Evolutionary conservation across 2,888 invertebrate species (phyloP).

Genomic region (Adineta ricciae): DNA sequence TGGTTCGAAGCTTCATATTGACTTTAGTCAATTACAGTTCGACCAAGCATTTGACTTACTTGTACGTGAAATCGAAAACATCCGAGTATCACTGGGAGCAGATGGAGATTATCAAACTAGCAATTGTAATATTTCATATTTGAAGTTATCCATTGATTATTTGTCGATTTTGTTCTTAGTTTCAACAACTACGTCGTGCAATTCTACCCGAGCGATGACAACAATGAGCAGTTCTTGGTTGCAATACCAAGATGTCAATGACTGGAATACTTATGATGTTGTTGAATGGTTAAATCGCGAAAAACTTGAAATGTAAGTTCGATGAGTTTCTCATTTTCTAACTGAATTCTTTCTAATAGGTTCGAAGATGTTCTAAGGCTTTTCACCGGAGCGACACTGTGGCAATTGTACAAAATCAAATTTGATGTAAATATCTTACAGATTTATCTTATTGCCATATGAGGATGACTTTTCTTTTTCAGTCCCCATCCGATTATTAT

Average conservation of each 20-base stretch:
- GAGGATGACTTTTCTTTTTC: background rate
- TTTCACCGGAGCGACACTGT: background rate
- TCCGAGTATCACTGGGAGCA: background rate
- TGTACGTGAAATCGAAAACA: background rate
- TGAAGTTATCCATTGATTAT: background rate
- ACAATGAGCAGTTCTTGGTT: background rate
- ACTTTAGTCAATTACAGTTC: background rate
- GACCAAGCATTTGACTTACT: background rate
- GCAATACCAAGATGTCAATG: background rate
- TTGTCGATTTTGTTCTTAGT: background rate
- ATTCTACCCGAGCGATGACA: background rate
- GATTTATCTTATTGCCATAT: background rate
- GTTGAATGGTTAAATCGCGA: constrained; percentile 3
- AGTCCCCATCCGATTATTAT: background rate
- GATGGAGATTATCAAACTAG: background rate
- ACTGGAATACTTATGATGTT: background rate
- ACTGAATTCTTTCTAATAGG: background rate
- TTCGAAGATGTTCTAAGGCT: background rate
- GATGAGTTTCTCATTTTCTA: too few relatives aligned
- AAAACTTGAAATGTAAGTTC: background rate
- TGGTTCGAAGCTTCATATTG: constrained; percentile 1
- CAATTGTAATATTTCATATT: background rate
- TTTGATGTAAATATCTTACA: background rate
- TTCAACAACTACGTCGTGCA: background rate
- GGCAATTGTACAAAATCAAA: constrained; percentile 20